Conservation (phyloP, 2,797 vertebrate species). For the Siniperca obscura region DNA sequence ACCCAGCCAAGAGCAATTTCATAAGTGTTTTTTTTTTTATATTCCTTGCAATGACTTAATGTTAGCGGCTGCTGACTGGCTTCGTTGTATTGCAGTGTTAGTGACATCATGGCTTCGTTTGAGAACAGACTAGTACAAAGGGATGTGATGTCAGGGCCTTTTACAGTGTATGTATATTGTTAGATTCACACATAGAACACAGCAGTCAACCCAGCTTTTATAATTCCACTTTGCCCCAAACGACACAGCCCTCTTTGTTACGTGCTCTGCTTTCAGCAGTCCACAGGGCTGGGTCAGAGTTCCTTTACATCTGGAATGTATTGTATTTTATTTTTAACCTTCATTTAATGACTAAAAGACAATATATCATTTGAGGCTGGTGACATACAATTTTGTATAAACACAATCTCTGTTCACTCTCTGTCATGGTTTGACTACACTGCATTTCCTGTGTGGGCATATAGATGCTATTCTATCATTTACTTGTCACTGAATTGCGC, state of each 20-base stretch:
- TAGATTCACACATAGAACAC: conserved; percentile 1
- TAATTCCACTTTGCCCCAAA: background rate
- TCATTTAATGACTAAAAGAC: background rate
- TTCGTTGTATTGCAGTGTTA: conserved; percentile 32
- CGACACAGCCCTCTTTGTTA: conserved; percentile 16
- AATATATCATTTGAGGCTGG: background rate
- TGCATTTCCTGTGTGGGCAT: background rate
- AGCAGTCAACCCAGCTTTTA: conserved; percentile 10
- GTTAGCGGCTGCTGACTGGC: conserved; percentile 39
- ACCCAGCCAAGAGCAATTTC: conserved; percentile 15
- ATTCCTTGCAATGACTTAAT: conserved; percentile 16
- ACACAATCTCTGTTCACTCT: background rate
- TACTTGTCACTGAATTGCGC: conserved; percentile 1
- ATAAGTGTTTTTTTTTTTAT: background rate
- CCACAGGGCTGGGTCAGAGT: background rate
- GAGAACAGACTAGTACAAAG: conserved; percentile 27
- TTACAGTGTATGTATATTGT: conserved; percentile 8
- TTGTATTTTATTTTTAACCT: background rate
- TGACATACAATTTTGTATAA: background rate
- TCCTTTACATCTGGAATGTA: background rate
- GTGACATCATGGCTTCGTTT: conserved; percentile 42
- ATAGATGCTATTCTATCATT: background rate
- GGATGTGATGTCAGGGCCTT: background rate
- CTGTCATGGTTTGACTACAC: background rate
- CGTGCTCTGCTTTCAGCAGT: background rate